These are phyloP conservation scores for Rafetus swinhoei DNA, from an alignment of 2,113 vertebrate species.

Conservation along the genomic window DNA sequence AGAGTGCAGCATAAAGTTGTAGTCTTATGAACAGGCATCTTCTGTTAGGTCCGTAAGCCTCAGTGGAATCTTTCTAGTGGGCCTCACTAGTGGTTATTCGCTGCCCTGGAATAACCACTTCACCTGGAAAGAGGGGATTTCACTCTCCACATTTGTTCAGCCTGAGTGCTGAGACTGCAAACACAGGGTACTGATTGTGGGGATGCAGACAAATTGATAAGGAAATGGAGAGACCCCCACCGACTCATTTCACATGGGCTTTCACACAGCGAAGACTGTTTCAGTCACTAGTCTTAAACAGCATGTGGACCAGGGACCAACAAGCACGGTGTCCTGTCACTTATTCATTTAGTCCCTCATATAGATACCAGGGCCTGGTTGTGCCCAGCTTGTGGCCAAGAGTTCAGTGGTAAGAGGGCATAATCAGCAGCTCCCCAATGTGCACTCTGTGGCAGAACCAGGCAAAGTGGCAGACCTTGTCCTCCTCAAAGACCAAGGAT, in stretches of 20 bases:
- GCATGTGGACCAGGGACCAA: neutral
- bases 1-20: neutral
- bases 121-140: neutral
- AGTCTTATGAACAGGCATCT: neutral
- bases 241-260: neutral
- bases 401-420: neutral
- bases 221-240: neutral
- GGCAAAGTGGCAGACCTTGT: neutral
- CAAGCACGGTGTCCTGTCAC: neutral
- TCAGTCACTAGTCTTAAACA: neutral
- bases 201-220: neutral
- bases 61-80: neutral
- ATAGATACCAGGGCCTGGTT: neutral
- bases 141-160: neutral
- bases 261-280: neutral
- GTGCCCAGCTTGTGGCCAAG: neutral
- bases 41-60: neutral
- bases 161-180: constrained; percentile 23
- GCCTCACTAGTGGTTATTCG: neutral
- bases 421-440: neutral
- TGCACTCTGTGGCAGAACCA: neutral
- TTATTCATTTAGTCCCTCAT: neutral
- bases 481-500: neutral
- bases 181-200: neutral
- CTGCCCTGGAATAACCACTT: neutral